phyloP scores from a whole-genome alignment of 2,113 vertebrate genomes.

The Hepsetus odoe region DNA sequence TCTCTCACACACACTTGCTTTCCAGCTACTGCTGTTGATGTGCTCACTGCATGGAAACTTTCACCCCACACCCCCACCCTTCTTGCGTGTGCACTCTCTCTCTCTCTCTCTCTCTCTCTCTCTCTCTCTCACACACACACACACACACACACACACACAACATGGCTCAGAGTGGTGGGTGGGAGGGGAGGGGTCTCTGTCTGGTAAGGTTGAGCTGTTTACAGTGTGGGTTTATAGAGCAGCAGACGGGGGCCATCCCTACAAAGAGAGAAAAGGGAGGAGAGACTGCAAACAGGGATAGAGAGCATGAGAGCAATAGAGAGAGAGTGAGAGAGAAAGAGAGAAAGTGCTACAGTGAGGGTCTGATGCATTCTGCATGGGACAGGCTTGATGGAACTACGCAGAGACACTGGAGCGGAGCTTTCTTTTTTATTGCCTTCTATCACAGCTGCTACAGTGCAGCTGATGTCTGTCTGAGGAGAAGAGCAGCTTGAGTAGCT shows the following conservation, averaged over 20 bases:
- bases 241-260: conserved; percentile 56
- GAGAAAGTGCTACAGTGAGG: conserved; percentile 17
- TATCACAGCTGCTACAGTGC: conserved; percentile 37
- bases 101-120: conserved; percentile 32
- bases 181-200: conserved; percentile 54
- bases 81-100: conserved; percentile 1
- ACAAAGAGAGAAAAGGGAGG: conserved; percentile 50
- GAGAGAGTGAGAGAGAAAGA: not conserved
- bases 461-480: conserved; percentile 31
- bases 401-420: conserved; percentile 40
- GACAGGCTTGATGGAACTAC: conserved; percentile 46
- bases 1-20: conserved; percentile 29
- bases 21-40: conserved; percentile 40
- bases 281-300: conserved; percentile 52
- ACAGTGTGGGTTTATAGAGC: conserved; percentile 59
- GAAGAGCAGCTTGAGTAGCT: conserved; percentile 1
- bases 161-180: conserved; percentile 35
- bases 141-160: conserved; percentile 41
- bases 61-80: conserved; percentile 34
- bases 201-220: conserved; percentile 56
- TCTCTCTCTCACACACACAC: conserved; percentile 20
- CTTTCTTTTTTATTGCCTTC: conserved; percentile 29
- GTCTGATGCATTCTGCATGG: conserved; percentile 37
- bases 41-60: conserved; percentile 52
- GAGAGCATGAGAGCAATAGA: conserved; percentile 41